These are phyloP conservation scores for Mustelus asterias DNA, from an alignment of 2,113 vertebrate genomes.

Conservation along the genomic window DNA sequence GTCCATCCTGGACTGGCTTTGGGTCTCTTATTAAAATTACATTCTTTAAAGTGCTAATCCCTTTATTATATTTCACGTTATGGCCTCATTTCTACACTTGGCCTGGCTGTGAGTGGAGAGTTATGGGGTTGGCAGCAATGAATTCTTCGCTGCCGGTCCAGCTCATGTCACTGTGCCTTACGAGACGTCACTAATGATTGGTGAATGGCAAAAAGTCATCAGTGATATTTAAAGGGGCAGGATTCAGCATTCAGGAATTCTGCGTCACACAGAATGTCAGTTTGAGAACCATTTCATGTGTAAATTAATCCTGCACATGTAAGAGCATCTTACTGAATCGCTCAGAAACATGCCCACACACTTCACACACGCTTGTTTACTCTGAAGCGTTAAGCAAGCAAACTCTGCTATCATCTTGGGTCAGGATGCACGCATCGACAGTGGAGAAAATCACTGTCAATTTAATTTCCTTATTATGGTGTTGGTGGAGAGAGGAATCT, in stretches of 20 bases:
- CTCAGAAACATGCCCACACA: not conserved
- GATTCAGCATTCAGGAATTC: not conserved
- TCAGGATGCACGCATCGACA: too few relatives aligned
- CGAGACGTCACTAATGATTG: not conserved
- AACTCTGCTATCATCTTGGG: not conserved
- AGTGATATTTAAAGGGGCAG: not conserved
- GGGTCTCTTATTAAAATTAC: not conserved
- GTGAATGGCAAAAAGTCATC: not conserved
- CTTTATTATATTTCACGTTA: not conserved
- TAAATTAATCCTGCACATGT: not conserved
- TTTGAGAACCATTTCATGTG: not conserved
- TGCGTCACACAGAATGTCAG: not conserved
- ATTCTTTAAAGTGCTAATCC: not conserved
- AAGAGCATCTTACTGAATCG: too few relatives aligned
- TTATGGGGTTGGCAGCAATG: not conserved
- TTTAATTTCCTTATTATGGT: not conserved
- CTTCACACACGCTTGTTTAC: not conserved
- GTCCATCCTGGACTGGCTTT: not conserved
- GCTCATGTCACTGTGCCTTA: not conserved
- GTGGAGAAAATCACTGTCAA: not conserved
- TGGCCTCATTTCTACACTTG: not conserved
- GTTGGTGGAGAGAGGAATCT: not conserved
- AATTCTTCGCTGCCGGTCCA: not conserved
- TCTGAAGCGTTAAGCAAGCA: not conserved
- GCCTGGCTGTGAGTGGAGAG: not conserved